Base-by-base conservation (phyloP, 2,888 invertebrate species). In the Drosophila percnosoma region DNA sequence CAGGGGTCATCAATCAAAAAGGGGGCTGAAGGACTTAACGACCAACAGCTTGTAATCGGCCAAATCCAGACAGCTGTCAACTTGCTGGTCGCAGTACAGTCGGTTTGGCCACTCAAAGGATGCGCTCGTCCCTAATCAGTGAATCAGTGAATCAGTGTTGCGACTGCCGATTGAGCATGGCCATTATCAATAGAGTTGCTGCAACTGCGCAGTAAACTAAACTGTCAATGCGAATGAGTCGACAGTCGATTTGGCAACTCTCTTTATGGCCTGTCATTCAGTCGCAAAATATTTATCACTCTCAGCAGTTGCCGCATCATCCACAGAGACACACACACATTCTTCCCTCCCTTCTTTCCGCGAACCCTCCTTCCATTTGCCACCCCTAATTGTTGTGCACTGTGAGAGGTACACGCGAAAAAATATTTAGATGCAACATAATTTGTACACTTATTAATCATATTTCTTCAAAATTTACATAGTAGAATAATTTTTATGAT, bases 281-380 rank as follows among this genome's bases (percentile, higher is more conserved):
- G 36, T 79, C 82, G 74, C 80, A 84, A 82, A 85, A 87, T 85
- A 85, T 85, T 85, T 85, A 85, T 85, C 87, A 87, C 87, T 85
- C 74, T 71, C 72, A 53, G 61, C 69, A 33, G 63, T 57, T n/a
- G 45, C 54, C 36, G 36, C 31, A 52, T 52, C 54, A 55, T 55
- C 38, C 27, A 27, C 55, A 55, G 38, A 27, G 15, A 24, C 53
- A 15, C 7, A 45, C 21, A 27, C 24, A 60, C 74, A 60, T 61
- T 38, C 60, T 51, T 36, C 38, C 55, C 38, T 29, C 27, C 55
- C n/a, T 29, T 29, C 29, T 2, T 40, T 1, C 40, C 27, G 2
- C 21, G 45, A 24, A 24, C 40, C 29, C 29, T 40, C 40, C 29
- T 40, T 40, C 29, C 40, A 6, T 51, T 51, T 10, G 48, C 75